These are phyloP conservation scores for Theretra japonica DNA, from an alignment of 2,888 invertebrate species.

Conservation along the genomic window DNA sequence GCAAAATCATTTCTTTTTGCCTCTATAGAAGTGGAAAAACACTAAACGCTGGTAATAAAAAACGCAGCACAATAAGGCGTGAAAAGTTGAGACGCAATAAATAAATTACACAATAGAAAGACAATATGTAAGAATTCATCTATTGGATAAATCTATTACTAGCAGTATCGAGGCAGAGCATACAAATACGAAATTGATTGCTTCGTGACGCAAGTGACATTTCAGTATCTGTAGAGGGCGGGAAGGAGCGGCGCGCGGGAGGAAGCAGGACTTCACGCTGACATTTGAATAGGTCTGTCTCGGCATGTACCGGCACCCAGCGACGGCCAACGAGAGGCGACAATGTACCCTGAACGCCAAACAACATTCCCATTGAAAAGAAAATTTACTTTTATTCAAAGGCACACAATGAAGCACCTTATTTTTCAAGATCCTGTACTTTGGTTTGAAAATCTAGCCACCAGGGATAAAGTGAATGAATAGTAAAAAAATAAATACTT, in stretches of 20 bases:
- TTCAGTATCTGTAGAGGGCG: constrained; percentile 70
- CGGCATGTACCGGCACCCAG: constrained; percentile 81
- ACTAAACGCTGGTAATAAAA: neutral
- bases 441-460: constrained; percentile 19
- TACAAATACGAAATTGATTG: constrained; percentile 85
- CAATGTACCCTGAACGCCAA: constrained; percentile 78
- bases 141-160: constrained; percentile 74
- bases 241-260: constrained; percentile 52
- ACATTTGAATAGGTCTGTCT: constrained; percentile 84
- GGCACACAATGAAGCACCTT: constrained; percentile 65
- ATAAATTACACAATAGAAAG: constrained; percentile 43
- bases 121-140: constrained; percentile 61
- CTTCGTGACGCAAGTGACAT: constrained; percentile 83
- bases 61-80: neutral
- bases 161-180: constrained; percentile 73
- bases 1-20: neutral
- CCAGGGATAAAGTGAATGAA: constrained; percentile 19
- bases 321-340: constrained; percentile 79
- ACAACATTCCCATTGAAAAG: constrained; percentile 79
- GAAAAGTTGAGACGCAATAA: neutral
- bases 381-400: constrained; percentile 79
- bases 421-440: constrained; percentile 24
- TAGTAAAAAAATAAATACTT: constrained; percentile 9
- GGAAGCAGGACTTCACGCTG: constrained; percentile 69
- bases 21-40: neutral